These are phyloP conservation scores for Esox lucius DNA, from an alignment of 2,797 vertebrate genomes.

Conservation along the genomic window DNA sequence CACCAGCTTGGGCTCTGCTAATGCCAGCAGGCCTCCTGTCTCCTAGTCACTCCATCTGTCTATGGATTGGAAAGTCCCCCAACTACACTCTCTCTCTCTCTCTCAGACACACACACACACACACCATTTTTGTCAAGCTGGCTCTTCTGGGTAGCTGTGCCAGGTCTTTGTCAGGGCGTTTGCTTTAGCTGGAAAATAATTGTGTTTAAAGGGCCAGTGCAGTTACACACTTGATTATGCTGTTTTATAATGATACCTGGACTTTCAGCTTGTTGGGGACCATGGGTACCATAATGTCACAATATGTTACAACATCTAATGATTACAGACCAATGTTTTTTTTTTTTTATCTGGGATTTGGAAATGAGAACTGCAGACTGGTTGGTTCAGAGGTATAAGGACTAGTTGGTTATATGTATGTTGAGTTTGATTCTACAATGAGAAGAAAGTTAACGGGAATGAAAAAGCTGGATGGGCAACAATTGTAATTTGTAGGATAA, in stretches of 20 bases:
- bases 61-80: slow-evolving; percentile 74
- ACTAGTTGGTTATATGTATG: too few relatives aligned
- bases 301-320: too few relatives aligned
- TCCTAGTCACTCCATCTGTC: slow-evolving; percentile 82
- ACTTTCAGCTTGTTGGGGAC: too few relatives aligned
- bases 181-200: slow-evolving; percentile 46
- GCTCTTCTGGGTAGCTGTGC: slow-evolving; percentile 58
- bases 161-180: slow-evolving; percentile 73
- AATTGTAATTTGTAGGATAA: too few relatives aligned
- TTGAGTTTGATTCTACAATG: too few relatives aligned
- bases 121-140: slow-evolving; percentile 67
- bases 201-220: not conserved
- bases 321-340: too few relatives aligned
- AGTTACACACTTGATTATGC: not conserved
- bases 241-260: not conserved
- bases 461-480: too few relatives aligned
- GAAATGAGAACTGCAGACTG: too few relatives aligned
- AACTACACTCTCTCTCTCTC: slow-evolving; percentile 43
- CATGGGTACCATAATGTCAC: too few relatives aligned
- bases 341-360: too few relatives aligned
- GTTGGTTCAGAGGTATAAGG: too few relatives aligned
- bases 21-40: slow-evolving; percentile 79
- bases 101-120: slow-evolving; percentile 12
- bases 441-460: too few relatives aligned
- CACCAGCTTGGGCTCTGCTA: slow-evolving; percentile 68